Percentiles rank a stretch among this genome's conserved stretches.
Evolutionary conservation across 1,140 invertebrate species (phyloP).

Genomic region (Ceratosolen fusciceps): DNA sequence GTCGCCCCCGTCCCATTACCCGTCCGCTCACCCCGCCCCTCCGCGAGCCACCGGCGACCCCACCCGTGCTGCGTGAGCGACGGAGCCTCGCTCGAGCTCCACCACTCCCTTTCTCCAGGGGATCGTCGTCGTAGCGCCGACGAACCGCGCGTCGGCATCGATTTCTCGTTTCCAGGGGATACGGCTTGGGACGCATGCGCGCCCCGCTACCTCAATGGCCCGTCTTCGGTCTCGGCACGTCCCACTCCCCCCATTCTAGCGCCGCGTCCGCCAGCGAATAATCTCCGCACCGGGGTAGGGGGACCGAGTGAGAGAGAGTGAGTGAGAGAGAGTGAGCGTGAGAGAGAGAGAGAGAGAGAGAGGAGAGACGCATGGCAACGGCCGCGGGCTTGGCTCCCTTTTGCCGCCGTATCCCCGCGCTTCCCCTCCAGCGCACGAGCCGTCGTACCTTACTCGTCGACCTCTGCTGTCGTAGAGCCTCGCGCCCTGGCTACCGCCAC

Average conservation of each 20-base stretch:
- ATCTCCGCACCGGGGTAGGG: background rate
- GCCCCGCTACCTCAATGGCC: background rate
- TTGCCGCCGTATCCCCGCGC: background rate
- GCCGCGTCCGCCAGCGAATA: background rate
- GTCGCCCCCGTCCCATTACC: too few relatives aligned
- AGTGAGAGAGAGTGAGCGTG: too few relatives aligned
- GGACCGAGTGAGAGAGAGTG: too few relatives aligned
- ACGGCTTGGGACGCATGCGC: slow-evolving; percentile 19
- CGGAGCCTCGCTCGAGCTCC: background rate
- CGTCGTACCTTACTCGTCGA: too few relatives aligned
- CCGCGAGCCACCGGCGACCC: background rate
- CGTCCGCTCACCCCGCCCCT: slow-evolving; percentile 7
- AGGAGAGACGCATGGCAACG: background rate
- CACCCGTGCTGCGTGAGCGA: background rate
- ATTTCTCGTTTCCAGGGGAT: slow-evolving; percentile 43
- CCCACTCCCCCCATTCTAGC: slow-evolving; percentile 39
- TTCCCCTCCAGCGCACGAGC: too few relatives aligned
- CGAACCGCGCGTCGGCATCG: slow-evolving; percentile 44
- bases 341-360: slow-evolving; percentile 28
- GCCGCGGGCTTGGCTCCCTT: background rate
- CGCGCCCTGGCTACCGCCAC: background rate
- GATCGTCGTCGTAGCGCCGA: background rate
- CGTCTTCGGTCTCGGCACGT: slow-evolving; percentile 4
- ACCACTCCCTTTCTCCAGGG: slow-evolving; percentile 33
- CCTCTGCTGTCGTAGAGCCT: background rate